phyloP scores from a whole-genome alignment of 2,113 vertebrate species.

The Nyctereutes procyonoides region DNA sequence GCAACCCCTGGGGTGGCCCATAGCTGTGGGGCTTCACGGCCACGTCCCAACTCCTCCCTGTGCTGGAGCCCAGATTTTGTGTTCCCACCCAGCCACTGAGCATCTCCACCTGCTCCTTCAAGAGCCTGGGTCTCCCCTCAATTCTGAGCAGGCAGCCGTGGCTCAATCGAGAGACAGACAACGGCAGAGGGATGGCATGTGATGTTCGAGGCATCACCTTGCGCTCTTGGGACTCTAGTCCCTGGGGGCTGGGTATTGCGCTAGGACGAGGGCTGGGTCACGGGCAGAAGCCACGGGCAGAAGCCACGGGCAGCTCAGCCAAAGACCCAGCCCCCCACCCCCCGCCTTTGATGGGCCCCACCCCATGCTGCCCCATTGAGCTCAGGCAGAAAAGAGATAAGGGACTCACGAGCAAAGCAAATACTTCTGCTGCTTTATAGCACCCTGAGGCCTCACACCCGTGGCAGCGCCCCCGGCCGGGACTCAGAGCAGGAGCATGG shows the following conservation, averaged over 20 bases:
- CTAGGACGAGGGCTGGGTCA: neutral
- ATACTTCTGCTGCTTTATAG: neutral
- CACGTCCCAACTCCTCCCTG: neutral
- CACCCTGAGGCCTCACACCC: no score
- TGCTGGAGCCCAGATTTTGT: neutral
- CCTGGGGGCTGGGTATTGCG: neutral
- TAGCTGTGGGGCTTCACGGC: neutral
- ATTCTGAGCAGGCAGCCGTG: neutral
- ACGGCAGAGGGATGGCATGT: neutral
- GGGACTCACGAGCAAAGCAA: slow-evolving; percentile 9
- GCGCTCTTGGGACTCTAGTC: neutral
- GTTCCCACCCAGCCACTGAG: neutral
- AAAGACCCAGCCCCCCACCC: no score
- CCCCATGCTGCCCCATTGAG: neutral
- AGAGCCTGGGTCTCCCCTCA: neutral
- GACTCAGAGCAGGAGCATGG: no score
- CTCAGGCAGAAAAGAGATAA: neutral
- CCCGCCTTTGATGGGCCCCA: neutral
- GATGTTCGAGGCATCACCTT: neutral
- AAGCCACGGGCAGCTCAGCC: neutral
- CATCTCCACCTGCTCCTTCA: neutral
- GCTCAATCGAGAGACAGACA: neutral
- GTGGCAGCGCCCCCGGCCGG: no score
- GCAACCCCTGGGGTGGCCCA: neutral
- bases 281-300: neutral